Evolutionary conservation across 2,888 invertebrate species (phyloP).

Genomic region (Cancer borealis): DNA sequence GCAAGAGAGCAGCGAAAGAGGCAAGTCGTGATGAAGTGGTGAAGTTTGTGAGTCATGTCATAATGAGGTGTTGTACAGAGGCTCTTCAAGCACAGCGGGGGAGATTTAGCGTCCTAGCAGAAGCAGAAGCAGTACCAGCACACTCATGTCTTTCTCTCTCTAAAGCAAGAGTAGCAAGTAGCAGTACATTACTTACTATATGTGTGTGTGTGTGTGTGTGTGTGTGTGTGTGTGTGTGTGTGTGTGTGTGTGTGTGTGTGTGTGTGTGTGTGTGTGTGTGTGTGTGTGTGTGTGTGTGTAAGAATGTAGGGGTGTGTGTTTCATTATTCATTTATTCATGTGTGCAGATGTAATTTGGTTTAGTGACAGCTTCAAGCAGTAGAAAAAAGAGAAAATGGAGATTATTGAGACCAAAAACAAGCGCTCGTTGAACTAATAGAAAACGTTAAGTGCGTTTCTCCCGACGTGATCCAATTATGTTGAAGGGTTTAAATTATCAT

Average conservation of each 20-base stretch:
- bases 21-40: slow-evolving; percentile 4
- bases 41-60: slow-evolving; percentile 6
- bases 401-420: not conserved
- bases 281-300: not conserved
- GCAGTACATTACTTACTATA: not conserved
- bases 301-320: not conserved
- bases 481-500: slow-evolving; percentile 13
- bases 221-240: slow-evolving; percentile 20
- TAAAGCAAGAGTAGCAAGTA: too few relatives aligned
- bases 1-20: slow-evolving; percentile 6
- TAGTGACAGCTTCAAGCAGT: not conserved
- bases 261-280: not conserved
- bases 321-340: not conserved
- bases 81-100: not conserved
- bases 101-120: not conserved
- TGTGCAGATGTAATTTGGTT: not conserved
- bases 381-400: not conserved
- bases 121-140: not conserved
- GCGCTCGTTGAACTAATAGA: slow-evolving; percentile 8
- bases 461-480: not conserved
- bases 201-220: slow-evolving; percentile 20
- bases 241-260: slow-evolving; percentile 20
- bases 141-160: not conserved
- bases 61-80: slow-evolving; percentile 17
- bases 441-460: not conserved